Conservation (phyloP, 1,140 invertebrate species). For the Cecropterus lyciades region DNA sequence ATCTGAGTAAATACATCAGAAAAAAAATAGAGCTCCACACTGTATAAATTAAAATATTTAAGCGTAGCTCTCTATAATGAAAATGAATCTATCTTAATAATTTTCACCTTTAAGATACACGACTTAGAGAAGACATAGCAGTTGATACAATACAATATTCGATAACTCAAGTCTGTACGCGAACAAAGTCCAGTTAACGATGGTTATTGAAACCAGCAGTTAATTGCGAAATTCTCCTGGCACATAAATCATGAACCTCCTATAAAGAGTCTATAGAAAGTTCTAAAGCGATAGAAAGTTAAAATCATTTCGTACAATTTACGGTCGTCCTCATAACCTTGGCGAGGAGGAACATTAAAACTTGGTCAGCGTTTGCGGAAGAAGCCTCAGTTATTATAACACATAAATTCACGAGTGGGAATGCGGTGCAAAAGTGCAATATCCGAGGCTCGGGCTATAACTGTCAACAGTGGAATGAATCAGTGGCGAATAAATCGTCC, state of each 20-base stretch:
- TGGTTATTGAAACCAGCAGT: constrained; percentile 11
- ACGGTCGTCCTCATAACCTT: constrained; percentile 32
- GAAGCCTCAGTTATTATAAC: constrained; percentile 62
- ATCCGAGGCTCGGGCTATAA: constrained; percentile 67
- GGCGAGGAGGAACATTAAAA: constrained; percentile 29
- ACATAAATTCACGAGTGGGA: constrained; percentile 65
- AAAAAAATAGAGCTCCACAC: too few species aligned
- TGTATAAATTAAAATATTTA: too few species aligned
- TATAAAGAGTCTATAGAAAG: constrained; percentile 29
- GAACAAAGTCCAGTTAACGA: constrained; percentile 3
- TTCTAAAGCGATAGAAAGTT: constrained; percentile 45
- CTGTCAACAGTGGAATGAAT: constrained; percentile 75
- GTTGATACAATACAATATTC: constrained; percentile 3
- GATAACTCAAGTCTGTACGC: not conserved
- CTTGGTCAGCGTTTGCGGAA: constrained; percentile 42
- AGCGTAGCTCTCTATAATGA: not conserved
- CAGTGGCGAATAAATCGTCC: constrained; percentile 70
- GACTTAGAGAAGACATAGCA: not conserved
- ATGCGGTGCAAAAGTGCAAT: constrained; percentile 74
- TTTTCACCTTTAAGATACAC: not conserved
- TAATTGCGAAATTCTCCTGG: constrained; percentile 21
- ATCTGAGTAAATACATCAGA: too few species aligned
- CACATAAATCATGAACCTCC: constrained; percentile 21
- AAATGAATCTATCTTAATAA: too few species aligned
- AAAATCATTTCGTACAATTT: constrained; percentile 26